Evolutionary conservation across 2,113 vertebrate species (phyloP).

Genomic region (Apus apus): DNA sequence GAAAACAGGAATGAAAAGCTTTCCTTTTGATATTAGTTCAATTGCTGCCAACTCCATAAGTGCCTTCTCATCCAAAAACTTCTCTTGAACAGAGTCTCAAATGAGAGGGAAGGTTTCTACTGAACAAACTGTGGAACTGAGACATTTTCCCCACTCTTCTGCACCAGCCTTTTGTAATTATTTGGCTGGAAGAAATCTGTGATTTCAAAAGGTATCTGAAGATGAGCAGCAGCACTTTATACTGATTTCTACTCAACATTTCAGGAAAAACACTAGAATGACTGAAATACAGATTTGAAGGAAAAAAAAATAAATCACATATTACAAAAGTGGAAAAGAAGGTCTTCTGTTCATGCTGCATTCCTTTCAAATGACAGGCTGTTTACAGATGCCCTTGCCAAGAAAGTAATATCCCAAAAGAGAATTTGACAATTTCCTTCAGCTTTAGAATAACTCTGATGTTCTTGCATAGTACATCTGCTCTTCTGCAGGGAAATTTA

Average conservation of each 20-base stretch:
- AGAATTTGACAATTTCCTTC: constrained; percentile 48
- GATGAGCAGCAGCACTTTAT: background rate
- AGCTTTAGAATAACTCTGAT: constrained; percentile 39
- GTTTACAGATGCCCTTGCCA: constrained; percentile 45
- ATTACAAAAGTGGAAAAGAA: background rate
- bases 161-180: background rate
- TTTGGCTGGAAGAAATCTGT: background rate
- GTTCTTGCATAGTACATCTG: background rate
- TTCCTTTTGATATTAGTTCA: constrained; percentile 36
- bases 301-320: background rate
- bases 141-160: background rate
- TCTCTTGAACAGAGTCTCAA: constrained; percentile 1
- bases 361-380: constrained; percentile 54
- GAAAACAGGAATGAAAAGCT: constrained; percentile 36
- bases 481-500: background rate
- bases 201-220: background rate
- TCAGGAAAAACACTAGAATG: background rate
- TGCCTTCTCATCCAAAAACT: constrained; percentile 22
- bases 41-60: background rate
- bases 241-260: background rate
- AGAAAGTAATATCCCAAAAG: constrained; percentile 48
- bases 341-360: background rate
- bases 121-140: background rate
- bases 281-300: background rate
- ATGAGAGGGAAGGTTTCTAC: constrained; percentile 19